Evolutionary conservation across 1,140 invertebrate species (phyloP).

Genomic region (Dendrolimus kikuchii): DNA sequence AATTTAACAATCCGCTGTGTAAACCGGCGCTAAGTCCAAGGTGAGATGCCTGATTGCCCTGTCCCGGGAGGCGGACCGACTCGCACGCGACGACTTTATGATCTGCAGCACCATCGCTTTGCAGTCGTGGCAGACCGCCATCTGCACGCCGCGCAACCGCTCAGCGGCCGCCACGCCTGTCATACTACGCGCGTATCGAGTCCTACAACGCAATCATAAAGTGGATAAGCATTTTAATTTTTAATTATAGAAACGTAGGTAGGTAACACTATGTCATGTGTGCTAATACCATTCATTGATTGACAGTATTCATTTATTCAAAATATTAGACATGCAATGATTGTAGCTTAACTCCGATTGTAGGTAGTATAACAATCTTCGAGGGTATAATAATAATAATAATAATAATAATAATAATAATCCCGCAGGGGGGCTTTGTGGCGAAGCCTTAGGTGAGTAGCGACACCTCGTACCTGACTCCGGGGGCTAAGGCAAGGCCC

Average conservation of each 20-base stretch:
- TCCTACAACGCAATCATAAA: conserved; percentile 18
- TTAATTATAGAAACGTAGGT: not conserved
- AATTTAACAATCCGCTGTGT: conserved; percentile 85
- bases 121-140: conserved; percentile 95
- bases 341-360: too few species aligned
- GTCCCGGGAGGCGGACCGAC: conserved; percentile 83
- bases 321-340: too few species aligned
- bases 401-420: too few species aligned
- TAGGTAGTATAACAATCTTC: too few species aligned
- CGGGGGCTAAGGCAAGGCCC: too few species aligned
- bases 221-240: not conserved
- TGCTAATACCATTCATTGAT: too few species aligned
- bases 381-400: too few species aligned
- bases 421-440: too few species aligned
- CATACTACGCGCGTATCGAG: conserved; percentile 63
- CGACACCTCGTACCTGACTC: too few species aligned
- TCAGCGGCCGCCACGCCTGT: conserved; percentile 69
- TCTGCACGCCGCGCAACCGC: conserved; percentile 82
- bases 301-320: too few species aligned
- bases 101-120: conserved; percentile 95
- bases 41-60: conserved; percentile 86
- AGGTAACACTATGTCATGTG: too few species aligned
- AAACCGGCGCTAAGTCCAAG: conserved; percentile 85
- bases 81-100: conserved; percentile 87
- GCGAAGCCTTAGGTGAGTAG: too few species aligned